These are phyloP conservation scores for Enteromius fasciolatus DNA, from an alignment of 2,797 vertebrate species.

Conservation along the genomic window DNA sequence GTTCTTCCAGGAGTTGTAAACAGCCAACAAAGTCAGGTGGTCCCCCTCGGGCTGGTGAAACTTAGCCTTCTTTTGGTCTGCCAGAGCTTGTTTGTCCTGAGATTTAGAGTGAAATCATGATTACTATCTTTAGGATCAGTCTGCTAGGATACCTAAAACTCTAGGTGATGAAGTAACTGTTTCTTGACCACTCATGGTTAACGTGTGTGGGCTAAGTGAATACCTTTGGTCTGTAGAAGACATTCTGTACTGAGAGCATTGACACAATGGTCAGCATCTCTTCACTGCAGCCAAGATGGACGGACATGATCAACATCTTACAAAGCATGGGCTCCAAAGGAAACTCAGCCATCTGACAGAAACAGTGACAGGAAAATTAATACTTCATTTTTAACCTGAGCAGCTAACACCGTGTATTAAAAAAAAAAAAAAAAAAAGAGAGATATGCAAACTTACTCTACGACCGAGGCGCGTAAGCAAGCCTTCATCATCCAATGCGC, in stretches of 20 bases:
- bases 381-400: not conserved
- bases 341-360: slow-evolving; percentile 95
- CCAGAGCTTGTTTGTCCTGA: slow-evolving; percentile 96
- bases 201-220: not conserved
- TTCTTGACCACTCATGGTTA: not conserved
- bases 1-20: slow-evolving; percentile 99
- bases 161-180: not conserved
- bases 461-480: slow-evolving; percentile 93
- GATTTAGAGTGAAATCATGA: slow-evolving; percentile 10
- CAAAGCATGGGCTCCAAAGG: slow-evolving; percentile 98
- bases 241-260: slow-evolving; percentile 98
- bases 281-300: slow-evolving; percentile 96
- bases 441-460: slow-evolving; percentile 80
- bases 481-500: slow-evolving; percentile 95
- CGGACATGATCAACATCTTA: slow-evolving; percentile 99
- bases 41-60: slow-evolving; percentile 98
- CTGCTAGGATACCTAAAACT: not conserved
- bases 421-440: no score
- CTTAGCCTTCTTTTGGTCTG: slow-evolving; percentile 98
- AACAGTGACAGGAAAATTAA: not conserved
- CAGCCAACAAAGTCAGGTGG: slow-evolving; percentile 94
- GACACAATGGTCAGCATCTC: slow-evolving; percentile 99
- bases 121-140: not conserved
- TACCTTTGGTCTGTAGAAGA: slow-evolving; percentile 98
- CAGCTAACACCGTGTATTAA: no score